These are phyloP conservation scores for Drosophila leontia DNA, from an alignment of 1,140 invertebrate species.

Conservation along the genomic window DNA sequence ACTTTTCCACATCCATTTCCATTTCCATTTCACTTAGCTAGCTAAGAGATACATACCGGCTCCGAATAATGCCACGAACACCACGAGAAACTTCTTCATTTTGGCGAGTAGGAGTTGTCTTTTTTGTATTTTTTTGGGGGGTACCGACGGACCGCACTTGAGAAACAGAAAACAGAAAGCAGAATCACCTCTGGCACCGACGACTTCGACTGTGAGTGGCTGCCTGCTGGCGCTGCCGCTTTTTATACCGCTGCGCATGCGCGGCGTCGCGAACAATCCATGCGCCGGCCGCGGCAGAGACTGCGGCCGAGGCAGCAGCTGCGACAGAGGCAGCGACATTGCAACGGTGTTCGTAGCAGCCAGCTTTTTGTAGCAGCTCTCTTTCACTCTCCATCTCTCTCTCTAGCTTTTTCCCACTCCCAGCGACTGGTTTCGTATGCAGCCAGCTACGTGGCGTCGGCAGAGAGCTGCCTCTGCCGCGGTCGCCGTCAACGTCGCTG, in stretches of 20 bases:
- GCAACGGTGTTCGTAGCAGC: constrained; percentile 68
- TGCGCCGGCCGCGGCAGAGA: constrained; percentile 25
- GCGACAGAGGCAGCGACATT: constrained; percentile 33
- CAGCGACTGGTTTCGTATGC: constrained; percentile 69
- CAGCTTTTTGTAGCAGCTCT: constrained; percentile 45
- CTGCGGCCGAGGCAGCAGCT: not conserved
- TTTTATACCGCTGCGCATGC: constrained; percentile 85
- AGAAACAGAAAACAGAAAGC: constrained; percentile 70
- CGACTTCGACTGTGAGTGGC: constrained; percentile 84
- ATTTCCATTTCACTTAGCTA: constrained; percentile 56
- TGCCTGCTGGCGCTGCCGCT: constrained; percentile 79
- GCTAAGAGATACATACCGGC: constrained; percentile 84
- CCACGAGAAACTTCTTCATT: constrained; percentile 85
- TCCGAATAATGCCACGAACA: constrained; percentile 85
- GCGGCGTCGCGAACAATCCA: constrained; percentile 78
- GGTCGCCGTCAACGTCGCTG: constrained; percentile 22
- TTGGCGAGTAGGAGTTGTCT: constrained; percentile 51
- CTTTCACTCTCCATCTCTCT: constrained; percentile 24
- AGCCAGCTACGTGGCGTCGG: constrained; percentile 31
- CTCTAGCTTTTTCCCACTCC: constrained; percentile 19
- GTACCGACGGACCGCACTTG: constrained; percentile 71
- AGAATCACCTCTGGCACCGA: constrained; percentile 79
- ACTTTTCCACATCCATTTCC: constrained; percentile 11
- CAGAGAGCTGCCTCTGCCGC: constrained; percentile 18
- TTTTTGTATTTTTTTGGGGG: constrained; percentile 34